Evolutionary conservation across 2,797 vertebrate genomes (phyloP).

Genomic region (Limnodromus scolopaceus): DNA sequence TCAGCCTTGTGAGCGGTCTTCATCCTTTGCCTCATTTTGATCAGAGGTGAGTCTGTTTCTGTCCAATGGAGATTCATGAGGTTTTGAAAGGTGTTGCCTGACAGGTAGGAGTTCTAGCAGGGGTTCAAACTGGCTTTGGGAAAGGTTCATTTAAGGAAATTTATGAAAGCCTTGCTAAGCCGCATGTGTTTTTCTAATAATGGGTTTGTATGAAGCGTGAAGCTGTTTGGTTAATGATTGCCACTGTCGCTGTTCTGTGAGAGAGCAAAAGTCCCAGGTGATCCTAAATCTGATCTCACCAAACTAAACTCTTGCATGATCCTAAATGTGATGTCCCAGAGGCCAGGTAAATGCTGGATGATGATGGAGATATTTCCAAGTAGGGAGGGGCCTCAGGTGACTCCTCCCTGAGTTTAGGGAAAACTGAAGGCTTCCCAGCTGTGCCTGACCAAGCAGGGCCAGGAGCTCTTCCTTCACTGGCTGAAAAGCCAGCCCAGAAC

Average conservation of each 20-base stretch:
- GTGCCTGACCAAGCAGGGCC: background rate
- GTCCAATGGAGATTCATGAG: background rate
- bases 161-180: background rate
- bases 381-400: background rate
- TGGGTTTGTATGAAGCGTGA: background rate
- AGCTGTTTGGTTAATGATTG: background rate
- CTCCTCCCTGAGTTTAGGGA: background rate
- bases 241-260: background rate
- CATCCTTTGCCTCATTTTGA: background rate
- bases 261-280: background rate
- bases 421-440: background rate
- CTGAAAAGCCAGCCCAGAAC: background rate
- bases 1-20: background rate
- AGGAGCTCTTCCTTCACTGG: background rate
- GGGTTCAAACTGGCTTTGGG: background rate
- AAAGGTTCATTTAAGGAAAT: background rate
- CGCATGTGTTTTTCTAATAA: background rate
- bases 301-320: background rate
- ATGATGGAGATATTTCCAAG: background rate
- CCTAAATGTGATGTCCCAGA: background rate
- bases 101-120: background rate
- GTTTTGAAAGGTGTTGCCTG: background rate
- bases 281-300: background rate
- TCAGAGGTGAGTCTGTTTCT: background rate
- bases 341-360: background rate